Conservation (phyloP, 2,797 vertebrate species). For the Takifugu rubripes region DNA sequence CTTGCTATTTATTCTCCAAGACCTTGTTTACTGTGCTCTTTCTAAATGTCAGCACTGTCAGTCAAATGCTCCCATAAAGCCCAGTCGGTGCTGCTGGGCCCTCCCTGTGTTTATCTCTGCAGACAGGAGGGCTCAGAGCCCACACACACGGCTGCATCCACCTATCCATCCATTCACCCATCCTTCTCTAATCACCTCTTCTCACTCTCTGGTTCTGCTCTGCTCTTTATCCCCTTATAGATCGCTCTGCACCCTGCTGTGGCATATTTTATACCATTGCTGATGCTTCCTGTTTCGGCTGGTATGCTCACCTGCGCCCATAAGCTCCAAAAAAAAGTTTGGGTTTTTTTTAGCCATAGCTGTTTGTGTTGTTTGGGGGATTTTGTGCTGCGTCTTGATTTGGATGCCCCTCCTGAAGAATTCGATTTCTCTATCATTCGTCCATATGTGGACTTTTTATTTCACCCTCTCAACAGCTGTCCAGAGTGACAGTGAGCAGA, state of each 20-base stretch:
- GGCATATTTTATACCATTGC: slow-evolving; percentile 10
- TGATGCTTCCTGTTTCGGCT: slow-evolving; percentile 11
- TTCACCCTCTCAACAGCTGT: too few species aligned
- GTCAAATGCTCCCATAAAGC: slow-evolving; percentile 66
- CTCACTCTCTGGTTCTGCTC: slow-evolving; percentile 18
- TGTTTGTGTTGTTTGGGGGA: too few species aligned
- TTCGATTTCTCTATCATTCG: too few species aligned
- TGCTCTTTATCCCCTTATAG: slow-evolving; percentile 9
- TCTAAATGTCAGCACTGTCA: slow-evolving; percentile 79
- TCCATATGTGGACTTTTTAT: too few species aligned
- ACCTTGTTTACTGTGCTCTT: slow-evolving; percentile 73
- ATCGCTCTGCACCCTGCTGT: slow-evolving; percentile 8
- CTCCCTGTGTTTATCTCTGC: slow-evolving; percentile 68
- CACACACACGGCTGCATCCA: background rate
- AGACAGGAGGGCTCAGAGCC: slow-evolving; percentile 61
- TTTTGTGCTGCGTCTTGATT: too few species aligned
- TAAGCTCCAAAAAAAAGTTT: background rate
- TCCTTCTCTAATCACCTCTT: slow-evolving; percentile 15
- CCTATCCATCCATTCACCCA: slow-evolving; percentile 8
- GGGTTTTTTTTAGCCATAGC: too few species aligned
- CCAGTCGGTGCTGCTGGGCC: slow-evolving; percentile 47
- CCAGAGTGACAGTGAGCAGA: too few species aligned
- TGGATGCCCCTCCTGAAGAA: too few species aligned
- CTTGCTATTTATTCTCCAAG: slow-evolving; percentile 68
- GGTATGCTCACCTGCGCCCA: background rate